Evolutionary conservation across 1,140 invertebrate genomes (phyloP).

Genomic region (Aradophagus sp.): DNA sequence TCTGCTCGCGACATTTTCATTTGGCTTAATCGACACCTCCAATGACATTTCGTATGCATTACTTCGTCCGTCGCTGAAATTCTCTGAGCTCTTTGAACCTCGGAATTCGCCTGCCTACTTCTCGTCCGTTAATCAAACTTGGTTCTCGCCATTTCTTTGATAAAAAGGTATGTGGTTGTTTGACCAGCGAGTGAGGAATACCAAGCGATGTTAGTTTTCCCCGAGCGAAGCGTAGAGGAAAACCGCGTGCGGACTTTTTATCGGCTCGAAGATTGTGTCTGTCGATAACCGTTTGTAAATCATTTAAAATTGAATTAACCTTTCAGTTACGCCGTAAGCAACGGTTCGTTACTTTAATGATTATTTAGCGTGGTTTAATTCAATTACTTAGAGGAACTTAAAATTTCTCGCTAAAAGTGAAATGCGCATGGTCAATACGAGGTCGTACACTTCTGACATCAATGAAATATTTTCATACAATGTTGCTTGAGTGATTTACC

Average conservation of each 20-base stretch:
- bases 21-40: conserved; percentile 56
- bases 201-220: conserved; percentile 19
- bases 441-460: too few relatives aligned
- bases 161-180: conserved; percentile 28
- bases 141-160: conserved; percentile 24
- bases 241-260: conserved; percentile 1
- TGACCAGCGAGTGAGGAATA: conserved; percentile 23
- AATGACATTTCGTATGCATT: conserved; percentile 66
- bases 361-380: conserved; percentile 32
- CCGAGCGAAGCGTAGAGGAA: neutral
- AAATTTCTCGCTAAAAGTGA: too few relatives aligned
- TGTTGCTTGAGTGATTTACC: too few relatives aligned
- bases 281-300: conserved; percentile 30
- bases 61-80: conserved; percentile 53
- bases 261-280: conserved; percentile 5
- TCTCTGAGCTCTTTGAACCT: conserved; percentile 46
- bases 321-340: too few relatives aligned
- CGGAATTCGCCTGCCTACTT: conserved; percentile 43
- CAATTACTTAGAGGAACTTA: too few relatives aligned
- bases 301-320: too few relatives aligned
- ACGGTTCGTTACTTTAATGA: conserved; percentile 22
- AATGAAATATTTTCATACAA: too few relatives aligned
- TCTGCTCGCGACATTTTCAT: conserved; percentile 61
- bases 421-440: too few relatives aligned
- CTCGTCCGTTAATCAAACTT: conserved; percentile 51